A percentile compares a stretch with the other conserved stretches of the same genome.
Conservation (phyloP, 2,888 invertebrate species). For the Cosmorhoe ocellata region DNA sequence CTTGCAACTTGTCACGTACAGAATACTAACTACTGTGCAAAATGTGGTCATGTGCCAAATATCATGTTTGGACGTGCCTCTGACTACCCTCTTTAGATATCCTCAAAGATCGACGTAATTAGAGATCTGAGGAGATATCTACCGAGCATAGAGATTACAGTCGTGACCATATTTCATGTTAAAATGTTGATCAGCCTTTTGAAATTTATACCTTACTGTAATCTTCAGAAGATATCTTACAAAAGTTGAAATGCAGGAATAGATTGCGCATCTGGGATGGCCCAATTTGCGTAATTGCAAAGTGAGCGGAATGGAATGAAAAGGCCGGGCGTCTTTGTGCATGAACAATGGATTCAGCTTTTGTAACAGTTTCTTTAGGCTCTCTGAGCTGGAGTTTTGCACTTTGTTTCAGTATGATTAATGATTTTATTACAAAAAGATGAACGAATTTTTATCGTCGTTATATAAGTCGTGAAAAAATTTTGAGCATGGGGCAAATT, state of each 20-base stretch:
- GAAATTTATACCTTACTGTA: too few species aligned
- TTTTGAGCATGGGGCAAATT: neutral
- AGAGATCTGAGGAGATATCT: too few species aligned
- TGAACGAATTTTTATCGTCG: neutral
- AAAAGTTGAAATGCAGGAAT: constrained; percentile 4
- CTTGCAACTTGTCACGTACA: too few species aligned
- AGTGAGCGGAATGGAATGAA: neutral
- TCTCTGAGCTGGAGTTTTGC: neutral
- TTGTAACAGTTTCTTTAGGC: constrained; percentile 14
- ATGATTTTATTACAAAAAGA: neutral
- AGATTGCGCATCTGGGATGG: constrained; percentile 2
- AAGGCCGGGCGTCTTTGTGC: constrained; percentile 16
- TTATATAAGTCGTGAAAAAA: too few species aligned
- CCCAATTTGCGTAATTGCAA: constrained; percentile 18
- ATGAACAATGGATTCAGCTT: constrained; percentile 20
- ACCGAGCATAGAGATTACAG: too few species aligned
- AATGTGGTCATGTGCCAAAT: too few species aligned
- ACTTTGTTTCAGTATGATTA: constrained; percentile 4
- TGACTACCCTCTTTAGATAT: too few species aligned
- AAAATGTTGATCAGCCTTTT: too few species aligned
- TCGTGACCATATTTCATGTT: too few species aligned
- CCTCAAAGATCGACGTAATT: too few species aligned
- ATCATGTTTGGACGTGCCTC: too few species aligned
- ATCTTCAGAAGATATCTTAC: neutral
- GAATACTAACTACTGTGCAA: too few species aligned